Evolutionary conservation across 2,797 vertebrate genomes (phyloP), one percentile per base, ranked within the genome.

Genomic region (Euthynnus affinis): DNA sequence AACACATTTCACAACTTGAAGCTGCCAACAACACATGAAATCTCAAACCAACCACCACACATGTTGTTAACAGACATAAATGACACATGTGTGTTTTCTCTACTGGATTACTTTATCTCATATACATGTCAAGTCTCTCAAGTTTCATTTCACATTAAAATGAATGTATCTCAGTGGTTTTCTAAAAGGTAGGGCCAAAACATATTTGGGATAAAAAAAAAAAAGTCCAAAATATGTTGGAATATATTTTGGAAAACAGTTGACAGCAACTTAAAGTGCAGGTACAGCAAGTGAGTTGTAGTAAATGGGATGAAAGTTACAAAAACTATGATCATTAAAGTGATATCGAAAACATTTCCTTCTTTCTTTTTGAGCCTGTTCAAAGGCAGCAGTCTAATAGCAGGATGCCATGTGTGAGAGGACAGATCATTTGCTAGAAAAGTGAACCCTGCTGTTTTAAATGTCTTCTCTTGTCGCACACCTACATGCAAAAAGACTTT

Each of bases 391-490:
- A 8, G 7, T 61, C 42, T 25, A 62, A 61, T 12, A 37, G 48
- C 69, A 2, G 25, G 42, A 27, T 8, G 25, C 37, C 27, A 18
- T 34, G 60, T 53, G 25, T n/a, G n/a, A 53, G 27, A 63, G 18
- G 42, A 37, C 25, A 48, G 34, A 62, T 65, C 25, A 14, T 62
- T 57, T 52, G 67, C 3, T 27, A 46, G 58, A 9, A 46, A 59
- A 56, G 42, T 44, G 44, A 73, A 25, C 49, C 58, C 67, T 20
- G 34, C 67, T 72, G 60, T 42, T 32, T 13, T 34, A 14, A 61
- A 25, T 5, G 40, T 22, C 68, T 55, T 37, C 46, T 66, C 60
- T 52, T 34, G 20, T 14, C 29, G 61, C 56, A 72, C 67, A 67
- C 27, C 71, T 46, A 74, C 56, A 61, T 40, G 55, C 1, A 40